Conservation (phyloP, 1,140 invertebrate genomes). For the Drosophila busckii region DNA sequence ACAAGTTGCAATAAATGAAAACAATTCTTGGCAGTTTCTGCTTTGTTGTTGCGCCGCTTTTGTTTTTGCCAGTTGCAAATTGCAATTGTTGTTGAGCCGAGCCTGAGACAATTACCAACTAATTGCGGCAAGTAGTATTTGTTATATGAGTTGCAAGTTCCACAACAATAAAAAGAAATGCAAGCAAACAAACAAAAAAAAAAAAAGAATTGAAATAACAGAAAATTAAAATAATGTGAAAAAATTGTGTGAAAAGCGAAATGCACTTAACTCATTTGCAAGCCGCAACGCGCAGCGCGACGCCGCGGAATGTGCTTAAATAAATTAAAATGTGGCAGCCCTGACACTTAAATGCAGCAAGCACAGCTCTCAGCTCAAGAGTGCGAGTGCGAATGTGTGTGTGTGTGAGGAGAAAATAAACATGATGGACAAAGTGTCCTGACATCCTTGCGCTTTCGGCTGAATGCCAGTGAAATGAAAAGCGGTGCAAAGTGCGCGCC, state of each 20-base stretch:
- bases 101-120: slow-evolving; percentile 47
- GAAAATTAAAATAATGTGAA: slow-evolving; percentile 1
- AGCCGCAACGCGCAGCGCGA: no score
- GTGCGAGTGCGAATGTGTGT: no score
- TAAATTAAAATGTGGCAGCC: slow-evolving; percentile 71
- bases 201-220: neutral
- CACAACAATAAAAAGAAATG: neutral
- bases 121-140: slow-evolving; percentile 36
- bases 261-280: slow-evolving; percentile 67
- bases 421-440: slow-evolving; percentile 27
- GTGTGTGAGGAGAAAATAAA: slow-evolving; percentile 25
- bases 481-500: slow-evolving; percentile 40
- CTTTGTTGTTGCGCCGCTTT: slow-evolving; percentile 46
- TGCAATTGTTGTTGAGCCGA: neutral
- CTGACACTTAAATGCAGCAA: slow-evolving; percentile 60
- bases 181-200: slow-evolving; percentile 2
- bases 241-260: slow-evolving; percentile 36
- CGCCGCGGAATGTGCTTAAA: slow-evolving; percentile 62
- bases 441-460: slow-evolving; percentile 33
- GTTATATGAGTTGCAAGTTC: slow-evolving; percentile 15
- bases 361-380: no score
- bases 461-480: slow-evolving; percentile 55
- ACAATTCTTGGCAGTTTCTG: slow-evolving; percentile 2
- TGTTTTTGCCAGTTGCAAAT: slow-evolving; percentile 10
- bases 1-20: slow-evolving; percentile 14